Base-by-base conservation (phyloP, 1,140 invertebrate genomes). In the Dendrolimus kikuchii region DNA sequence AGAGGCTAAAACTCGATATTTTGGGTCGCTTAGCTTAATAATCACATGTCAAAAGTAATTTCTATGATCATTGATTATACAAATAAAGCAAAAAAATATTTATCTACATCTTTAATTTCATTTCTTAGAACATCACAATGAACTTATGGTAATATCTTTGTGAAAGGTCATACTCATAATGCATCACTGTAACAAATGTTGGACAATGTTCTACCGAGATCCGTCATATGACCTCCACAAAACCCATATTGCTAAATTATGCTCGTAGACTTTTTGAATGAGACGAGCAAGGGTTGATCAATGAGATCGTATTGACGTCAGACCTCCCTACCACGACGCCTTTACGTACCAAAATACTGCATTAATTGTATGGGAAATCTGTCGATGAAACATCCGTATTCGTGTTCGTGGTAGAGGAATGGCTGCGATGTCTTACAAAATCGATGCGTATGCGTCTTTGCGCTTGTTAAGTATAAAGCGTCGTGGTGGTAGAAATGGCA, bases 391-490 rank as follows among this genome's bases (percentile, higher is more conserved):
- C 2, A 7, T 4, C 9, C 5, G 9, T 23, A 49, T 38, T 5
- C 38, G 42, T 8, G 46, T 69, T 46, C 60, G 63, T 80, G 75
- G 83, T 86, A 86, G 57, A 61, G 66, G 82, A 58, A 57, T 62
- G 65, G 60, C 61, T 62, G 64, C 58, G 70, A 66, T 58, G 79
- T 82, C 83, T 86, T 86, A 84, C 83, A 83, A 84, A 86, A 86
- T 83, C 81, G 52, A 55, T 49, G 59, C 58, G 73, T 80, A 60
- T 77, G 70, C 80, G 76, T 83, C 80, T 86, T 86, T 81, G 66
- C 65, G 61, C 71, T 71, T 73, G 75, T 82, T 71, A 84, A 74
- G 75, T 86, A 86, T 86, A 86, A 86, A 86, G 75, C 73, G 70
- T 62, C 49, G 81, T 57, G 60, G 74, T 72, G 68, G 78, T 78